phyloP scores from a whole-genome alignment of 1,140 invertebrate genomes.

The Drosophila kohkoa region DNA sequence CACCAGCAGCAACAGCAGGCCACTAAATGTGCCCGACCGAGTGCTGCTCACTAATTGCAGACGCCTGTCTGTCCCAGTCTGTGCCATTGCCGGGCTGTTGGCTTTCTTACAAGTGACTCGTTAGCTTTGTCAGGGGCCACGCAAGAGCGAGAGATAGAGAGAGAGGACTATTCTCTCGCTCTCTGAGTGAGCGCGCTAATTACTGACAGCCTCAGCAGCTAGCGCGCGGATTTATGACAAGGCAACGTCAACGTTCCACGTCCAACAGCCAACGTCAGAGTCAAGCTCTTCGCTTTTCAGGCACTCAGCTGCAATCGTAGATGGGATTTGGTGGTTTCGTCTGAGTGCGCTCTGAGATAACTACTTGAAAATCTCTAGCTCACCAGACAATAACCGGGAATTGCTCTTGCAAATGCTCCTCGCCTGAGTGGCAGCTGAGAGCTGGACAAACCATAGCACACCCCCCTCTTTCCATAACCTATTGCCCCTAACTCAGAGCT shows the following conservation, averaged over 20 bases:
- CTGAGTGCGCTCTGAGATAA: constrained; percentile 39
- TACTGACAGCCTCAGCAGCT: constrained; percentile 65
- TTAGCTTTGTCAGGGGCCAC: constrained; percentile 57
- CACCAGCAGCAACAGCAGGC: constrained; percentile 17
- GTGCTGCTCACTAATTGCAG: constrained; percentile 75
- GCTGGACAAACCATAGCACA: constrained; percentile 12
- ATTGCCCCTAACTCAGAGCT: not conserved
- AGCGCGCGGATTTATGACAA: constrained; percentile 76
- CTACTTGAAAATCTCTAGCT: constrained; percentile 29
- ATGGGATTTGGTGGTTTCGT: constrained; percentile 29
- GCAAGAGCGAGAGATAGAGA: constrained; percentile 12
- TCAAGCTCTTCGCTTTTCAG: constrained; percentile 27
- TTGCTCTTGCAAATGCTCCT: constrained; percentile 24
- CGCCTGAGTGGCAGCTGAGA: constrained; percentile 14
- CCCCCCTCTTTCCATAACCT: not conserved
- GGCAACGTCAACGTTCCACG: constrained; percentile 54
- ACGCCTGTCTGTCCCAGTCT: constrained; percentile 49
- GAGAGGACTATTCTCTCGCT: not conserved
- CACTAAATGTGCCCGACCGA: constrained; percentile 63
- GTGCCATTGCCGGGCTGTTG: constrained; percentile 35
- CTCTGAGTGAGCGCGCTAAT: constrained; percentile 68
- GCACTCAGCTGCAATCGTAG: constrained; percentile 24
- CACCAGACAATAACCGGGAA: constrained; percentile 24
- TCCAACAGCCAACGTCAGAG: constrained; percentile 20
- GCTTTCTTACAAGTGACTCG: constrained; percentile 75